phyloP scores from a whole-genome alignment of 2,888 invertebrate genomes.

The Baronia brevicornis region DNA sequence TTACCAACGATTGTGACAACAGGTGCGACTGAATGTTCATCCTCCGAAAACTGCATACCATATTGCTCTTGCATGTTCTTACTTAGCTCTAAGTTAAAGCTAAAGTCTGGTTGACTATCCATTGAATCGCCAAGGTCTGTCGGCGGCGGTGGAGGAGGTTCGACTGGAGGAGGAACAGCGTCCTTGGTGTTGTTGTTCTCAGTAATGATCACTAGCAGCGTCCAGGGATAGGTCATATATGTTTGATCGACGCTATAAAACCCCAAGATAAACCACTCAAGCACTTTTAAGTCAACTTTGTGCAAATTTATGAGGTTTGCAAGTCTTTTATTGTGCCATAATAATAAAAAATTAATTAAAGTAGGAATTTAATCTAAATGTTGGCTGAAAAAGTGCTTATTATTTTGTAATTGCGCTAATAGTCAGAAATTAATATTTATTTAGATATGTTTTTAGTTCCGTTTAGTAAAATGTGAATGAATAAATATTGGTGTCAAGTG shows the following conservation, averaged over 20 bases:
- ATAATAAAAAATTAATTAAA: conserved; percentile 4
- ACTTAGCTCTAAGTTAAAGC: conserved; percentile 83
- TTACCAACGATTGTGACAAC: conserved; percentile 66
- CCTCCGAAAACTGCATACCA: conserved; percentile 78
- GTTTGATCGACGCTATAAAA: conserved; percentile 21
- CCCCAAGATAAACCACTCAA: conserved; percentile 4
- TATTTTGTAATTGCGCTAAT: too few species aligned
- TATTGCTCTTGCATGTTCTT: conserved; percentile 84
- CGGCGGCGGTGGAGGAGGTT: conserved; percentile 72
- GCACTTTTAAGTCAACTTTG: conserved; percentile 6
- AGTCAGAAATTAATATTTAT: too few species aligned
- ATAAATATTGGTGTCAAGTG: too few species aligned
- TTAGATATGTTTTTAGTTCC: too few species aligned
- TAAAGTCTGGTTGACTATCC: conserved; percentile 64
- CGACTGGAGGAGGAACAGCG: conserved; percentile 60
- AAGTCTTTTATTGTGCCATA: conserved; percentile 10
- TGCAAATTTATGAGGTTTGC: conserved; percentile 8
- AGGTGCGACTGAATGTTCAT: conserved; percentile 29
- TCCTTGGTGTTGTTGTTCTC: conserved; percentile 58
- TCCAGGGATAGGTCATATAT: conserved; percentile 35
- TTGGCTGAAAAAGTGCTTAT: too few species aligned
- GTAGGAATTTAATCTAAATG: too few species aligned
- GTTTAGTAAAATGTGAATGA: too few species aligned
- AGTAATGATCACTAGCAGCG: conserved; percentile 51
- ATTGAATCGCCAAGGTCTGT: conserved; percentile 43